A percentile compares a stretch with the other conserved stretches of the same genome.
Conservation (phyloP, 1,140 invertebrate species). For the Lasaia peninsularis region DNA sequence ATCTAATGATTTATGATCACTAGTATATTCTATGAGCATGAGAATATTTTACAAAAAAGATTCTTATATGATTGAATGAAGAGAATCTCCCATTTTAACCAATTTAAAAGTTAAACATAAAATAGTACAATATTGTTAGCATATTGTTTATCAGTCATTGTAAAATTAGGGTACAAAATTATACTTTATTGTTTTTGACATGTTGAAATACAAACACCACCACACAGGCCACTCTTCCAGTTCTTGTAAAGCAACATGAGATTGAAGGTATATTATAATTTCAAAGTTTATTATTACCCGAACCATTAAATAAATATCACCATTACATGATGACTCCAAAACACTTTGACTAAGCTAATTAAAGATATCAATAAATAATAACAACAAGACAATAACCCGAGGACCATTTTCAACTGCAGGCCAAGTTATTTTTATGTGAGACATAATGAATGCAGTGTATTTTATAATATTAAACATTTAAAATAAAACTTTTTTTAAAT, state of each 20-base stretch:
- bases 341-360: constrained; percentile 40
- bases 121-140: no score
- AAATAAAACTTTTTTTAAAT: not conserved
- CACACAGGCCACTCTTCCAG: no score
- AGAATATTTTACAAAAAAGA: no score
- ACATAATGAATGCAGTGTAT: not conserved
- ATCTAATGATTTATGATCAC: no score
- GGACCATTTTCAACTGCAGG: constrained; percentile 13
- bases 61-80: no score
- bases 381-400: constrained; percentile 47
- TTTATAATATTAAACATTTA: not conserved
- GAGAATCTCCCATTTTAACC: no score
- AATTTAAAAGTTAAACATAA: no score
- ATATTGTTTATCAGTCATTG: no score
- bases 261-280: constrained; percentile 68
- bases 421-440: not conserved
- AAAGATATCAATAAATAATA: constrained; percentile 62
- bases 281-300: constrained; percentile 57
- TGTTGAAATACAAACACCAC: no score
- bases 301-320: constrained; percentile 37
- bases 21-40: no score
- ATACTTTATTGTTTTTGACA: no score
- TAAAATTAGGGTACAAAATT: no score
- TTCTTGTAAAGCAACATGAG: constrained; percentile 51
- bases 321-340: constrained; percentile 53